Base-by-base conservation (phyloP, 2,888 invertebrate genomes). In the Archips crataeganus region DNA sequence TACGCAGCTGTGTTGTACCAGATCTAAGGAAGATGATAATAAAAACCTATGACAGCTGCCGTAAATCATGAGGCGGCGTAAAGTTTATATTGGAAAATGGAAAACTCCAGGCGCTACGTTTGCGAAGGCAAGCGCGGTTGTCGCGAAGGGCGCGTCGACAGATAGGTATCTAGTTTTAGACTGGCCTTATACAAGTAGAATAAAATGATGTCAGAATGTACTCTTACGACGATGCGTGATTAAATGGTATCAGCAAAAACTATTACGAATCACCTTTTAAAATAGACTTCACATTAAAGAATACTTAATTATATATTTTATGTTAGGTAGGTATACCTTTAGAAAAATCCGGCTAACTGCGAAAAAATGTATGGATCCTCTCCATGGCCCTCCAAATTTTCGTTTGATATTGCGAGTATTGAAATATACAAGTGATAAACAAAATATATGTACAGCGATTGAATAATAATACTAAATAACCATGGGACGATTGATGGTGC, bases 21-120 rank as follows among this genome's bases (percentile, higher is more conserved):
- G 74, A 70, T 74, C 69, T 68, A 47, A 73, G 69, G 65, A 72
- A 45, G 71, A 65, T 74, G 74, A 74, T 74, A 74, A 60, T 74
- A 74, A 74, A 74, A 74, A 65, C 63, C 74, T 65, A 61, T 69
- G 65, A 65, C 74, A 65, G 69, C 59, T 42, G 15, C 65, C 74
- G 23, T 74, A 74, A 74, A 74, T 70, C 69, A 61, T 15, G 15
- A 5, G 59, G 32, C 71, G 49, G 59, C 60, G 54, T 54, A 54
- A 54, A 54, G 74, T 74, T 74, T 65, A 74, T 70, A 74, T 74
- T 70, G 64, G 60, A 74, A 65, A 74, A 65, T 65, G 51, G 15
- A 60, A 65, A 70, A 51, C 60, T 51, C 57, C 39, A 32, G 63
- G 59, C 47, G 63, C 47, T 47, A 6, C 47, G 47, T 34, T 32